Base-by-base conservation (phyloP, 2,797 vertebrate species). In the Hippopotamyrus pictus region DNA sequence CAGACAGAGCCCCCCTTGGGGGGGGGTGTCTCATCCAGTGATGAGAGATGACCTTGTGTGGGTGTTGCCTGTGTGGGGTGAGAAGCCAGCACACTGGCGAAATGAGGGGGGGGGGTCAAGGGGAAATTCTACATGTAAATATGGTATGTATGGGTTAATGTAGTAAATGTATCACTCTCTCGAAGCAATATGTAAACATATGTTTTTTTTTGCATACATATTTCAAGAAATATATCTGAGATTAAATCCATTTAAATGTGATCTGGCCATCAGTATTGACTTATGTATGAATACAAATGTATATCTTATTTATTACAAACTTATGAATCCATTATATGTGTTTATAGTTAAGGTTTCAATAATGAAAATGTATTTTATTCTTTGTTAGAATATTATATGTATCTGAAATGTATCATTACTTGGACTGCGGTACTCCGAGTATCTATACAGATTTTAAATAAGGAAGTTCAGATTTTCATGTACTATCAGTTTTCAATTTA, bases 241-340 rank as follows among this genome's bases (percentile, higher is more conserved):
- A 86, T 51, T 86, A 29, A 86, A 54, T 53, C 51, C 6, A 86
- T 33, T 33, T 86, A 50, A 86, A 86, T 29, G 22, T 54, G 51
- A 57, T 33, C 50, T 53, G 50, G 50, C 9, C 48, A 54, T 86
- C 22, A 29, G 4, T 89, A 33, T 88, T 83, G 53, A 37, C 41
- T 83, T 87, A 6, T 88, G 88, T 50, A 87, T 85, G 37, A 88
- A 83, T 29, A 62, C 46, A 46, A 86, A 54, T 90, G 90, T 89
- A 89, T 89, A 86, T 86, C 85, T 90, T 88, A 90, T 91, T 88
- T 90, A 89, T 90, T 89, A 90, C 90, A 22, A 51, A 11, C 84
- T 54, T 29, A 22, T 48, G 19, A 53, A 85, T 85, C 44, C 19
- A 19, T 82, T 22, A 48, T 48, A 29, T 1, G 1, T 53, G 22